phyloP scores from a whole-genome alignment of 2,797 vertebrate species.

The Myiotriccus ornatus region DNA sequence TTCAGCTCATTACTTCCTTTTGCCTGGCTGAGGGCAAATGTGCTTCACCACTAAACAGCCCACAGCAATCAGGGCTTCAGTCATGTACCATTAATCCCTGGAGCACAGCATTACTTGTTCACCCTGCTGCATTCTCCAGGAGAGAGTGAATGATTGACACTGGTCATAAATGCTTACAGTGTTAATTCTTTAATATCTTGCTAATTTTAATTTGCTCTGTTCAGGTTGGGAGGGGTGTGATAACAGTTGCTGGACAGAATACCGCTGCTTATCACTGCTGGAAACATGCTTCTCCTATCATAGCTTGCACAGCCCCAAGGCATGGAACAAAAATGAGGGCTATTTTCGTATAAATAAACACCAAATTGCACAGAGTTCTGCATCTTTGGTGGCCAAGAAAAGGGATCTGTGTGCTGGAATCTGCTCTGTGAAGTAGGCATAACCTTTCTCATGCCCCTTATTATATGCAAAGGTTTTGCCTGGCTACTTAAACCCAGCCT shows the following conservation, averaged over 20 bases:
- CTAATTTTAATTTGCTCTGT: constrained; percentile 37
- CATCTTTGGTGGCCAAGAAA: constrained; percentile 64
- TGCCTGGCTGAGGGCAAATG: constrained; percentile 24
- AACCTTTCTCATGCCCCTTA: constrained; percentile 69
- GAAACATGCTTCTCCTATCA: constrained; percentile 4
- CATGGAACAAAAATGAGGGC: constrained; percentile 55
- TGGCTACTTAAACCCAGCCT: constrained; percentile 12
- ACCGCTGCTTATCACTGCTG: constrained; percentile 31
- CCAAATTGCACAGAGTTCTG: constrained; percentile 35
- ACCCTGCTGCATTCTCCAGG: constrained; percentile 8
- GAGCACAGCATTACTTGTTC: constrained; percentile 32
- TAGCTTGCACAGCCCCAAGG: constrained; percentile 40
- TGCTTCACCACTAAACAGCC: constrained; percentile 16
- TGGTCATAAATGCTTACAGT: constrained; percentile 37
- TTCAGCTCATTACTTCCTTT: constrained; percentile 39
- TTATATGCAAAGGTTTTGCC: constrained; percentile 51
- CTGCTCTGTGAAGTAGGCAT: constrained; percentile 29
- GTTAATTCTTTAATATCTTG: constrained; percentile 58
- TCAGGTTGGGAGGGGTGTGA: background rate
- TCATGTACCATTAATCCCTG: constrained; percentile 58
- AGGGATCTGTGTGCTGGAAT: constrained; percentile 55
- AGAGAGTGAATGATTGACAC: constrained; percentile 58
- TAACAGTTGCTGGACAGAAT: constrained; percentile 29
- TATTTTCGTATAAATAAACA: constrained; percentile 67
- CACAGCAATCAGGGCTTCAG: constrained; percentile 19